Evolutionary conservation across 1,140 invertebrate species (phyloP).

Genomic region (Cyclargus thomasi): DNA sequence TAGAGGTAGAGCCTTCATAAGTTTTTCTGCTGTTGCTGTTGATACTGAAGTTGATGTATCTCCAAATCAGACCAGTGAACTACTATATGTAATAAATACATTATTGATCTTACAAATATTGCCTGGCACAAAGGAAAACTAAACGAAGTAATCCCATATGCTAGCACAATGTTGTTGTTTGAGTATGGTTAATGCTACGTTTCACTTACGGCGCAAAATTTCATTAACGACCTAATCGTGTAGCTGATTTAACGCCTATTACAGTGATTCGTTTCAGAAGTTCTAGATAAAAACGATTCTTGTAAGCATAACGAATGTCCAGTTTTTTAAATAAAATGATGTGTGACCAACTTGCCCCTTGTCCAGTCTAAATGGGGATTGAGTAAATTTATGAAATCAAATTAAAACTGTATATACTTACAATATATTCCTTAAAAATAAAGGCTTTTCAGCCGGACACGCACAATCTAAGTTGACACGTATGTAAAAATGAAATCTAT

Average conservation of each 20-base stretch:
- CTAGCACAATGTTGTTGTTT: neutral
- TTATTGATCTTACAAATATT: neutral
- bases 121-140: neutral
- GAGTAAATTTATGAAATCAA: constrained; percentile 19
- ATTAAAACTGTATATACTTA: constrained; percentile 41
- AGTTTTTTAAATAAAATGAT: neutral
- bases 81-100: neutral
- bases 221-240: neutral
- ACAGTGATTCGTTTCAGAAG: neutral
- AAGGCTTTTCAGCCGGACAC: constrained; percentile 53
- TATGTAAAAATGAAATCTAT: constrained; percentile 64
- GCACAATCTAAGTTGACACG: constrained; percentile 65
- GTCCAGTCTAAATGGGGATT: neutral
- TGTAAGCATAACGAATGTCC: constrained; percentile 2
- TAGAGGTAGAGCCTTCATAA: no score
- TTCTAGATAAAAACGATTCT: constrained; percentile 5
- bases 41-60: no score
- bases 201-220: neutral
- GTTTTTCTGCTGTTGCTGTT: no score
- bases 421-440: constrained; percentile 62
- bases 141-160: neutral
- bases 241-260: neutral
- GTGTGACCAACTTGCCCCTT: neutral
- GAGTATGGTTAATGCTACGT: neutral
- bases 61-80: no score